Evolutionary conservation across 92 coral and sea anemone species (phyloP).

Genomic region (Zoanthus sociatus): DNA sequence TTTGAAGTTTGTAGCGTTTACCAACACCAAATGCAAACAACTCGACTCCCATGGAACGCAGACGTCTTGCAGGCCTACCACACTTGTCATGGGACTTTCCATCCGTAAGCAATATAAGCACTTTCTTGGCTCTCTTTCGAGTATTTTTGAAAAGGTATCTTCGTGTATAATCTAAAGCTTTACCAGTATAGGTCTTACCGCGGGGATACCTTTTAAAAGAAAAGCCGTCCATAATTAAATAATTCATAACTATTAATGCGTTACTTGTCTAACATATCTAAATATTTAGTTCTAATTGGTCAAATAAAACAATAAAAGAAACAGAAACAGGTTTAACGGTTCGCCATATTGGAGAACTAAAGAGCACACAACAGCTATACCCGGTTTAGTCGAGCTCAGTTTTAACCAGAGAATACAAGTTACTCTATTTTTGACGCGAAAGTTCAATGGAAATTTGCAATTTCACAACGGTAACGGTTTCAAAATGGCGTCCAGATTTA

Average conservation of each 20-base stretch:
- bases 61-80: constrained; percentile 60
- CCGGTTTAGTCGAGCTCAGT: too few relatives aligned
- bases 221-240: not conserved
- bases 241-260: not conserved
- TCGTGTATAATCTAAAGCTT: not conserved
- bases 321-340: too few relatives aligned
- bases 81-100: constrained; percentile 76
- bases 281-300: too few relatives aligned
- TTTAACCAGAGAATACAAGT: too few relatives aligned
- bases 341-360: too few relatives aligned
- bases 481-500: too few relatives aligned
- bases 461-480: too few relatives aligned
- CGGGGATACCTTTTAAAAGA: constrained; percentile 14
- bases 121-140: constrained; percentile 44
- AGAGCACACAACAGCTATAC: too few relatives aligned
- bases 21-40: constrained; percentile 75
- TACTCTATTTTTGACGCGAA: too few relatives aligned
- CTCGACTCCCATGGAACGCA: constrained; percentile 59
- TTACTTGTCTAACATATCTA: too few relatives aligned
- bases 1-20: constrained; percentile 55
- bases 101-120: constrained; percentile 75
- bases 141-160: not conserved
- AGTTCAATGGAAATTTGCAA: too few relatives aligned
- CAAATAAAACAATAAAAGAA: too few relatives aligned
- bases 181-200: constrained; percentile 6